A percentile compares a stretch with the other conserved stretches of the same genome.
phyloP scores from a whole-genome alignment of 2,888 invertebrate genomes.

The Drosophila kanekoi region DNA sequence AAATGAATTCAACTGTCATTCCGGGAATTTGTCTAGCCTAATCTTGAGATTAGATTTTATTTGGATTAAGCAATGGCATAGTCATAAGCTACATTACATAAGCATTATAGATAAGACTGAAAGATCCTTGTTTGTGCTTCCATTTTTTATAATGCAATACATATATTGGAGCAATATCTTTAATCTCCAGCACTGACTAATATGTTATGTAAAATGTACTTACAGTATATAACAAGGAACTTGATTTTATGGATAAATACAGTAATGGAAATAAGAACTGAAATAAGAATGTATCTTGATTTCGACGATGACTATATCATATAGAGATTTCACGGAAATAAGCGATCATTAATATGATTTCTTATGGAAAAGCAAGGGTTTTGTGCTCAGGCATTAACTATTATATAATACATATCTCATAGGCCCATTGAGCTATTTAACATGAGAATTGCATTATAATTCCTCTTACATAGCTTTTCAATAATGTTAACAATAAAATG shows the following conservation, averaged over 20 bases:
- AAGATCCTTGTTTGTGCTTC: slow-evolving; percentile 10
- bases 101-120: background rate
- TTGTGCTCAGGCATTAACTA: too few relatives aligned
- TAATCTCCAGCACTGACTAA: background rate
- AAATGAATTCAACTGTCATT: background rate
- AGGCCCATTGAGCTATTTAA: too few relatives aligned
- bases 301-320: too few relatives aligned
- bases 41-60: slow-evolving; percentile 1
- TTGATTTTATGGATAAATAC: background rate
- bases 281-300: too few relatives aligned
- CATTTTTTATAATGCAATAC: background rate
- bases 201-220: background rate
- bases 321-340: too few relatives aligned
- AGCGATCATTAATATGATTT: too few relatives aligned
- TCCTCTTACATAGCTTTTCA: too few relatives aligned
- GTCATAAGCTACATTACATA: background rate
- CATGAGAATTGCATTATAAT: too few relatives aligned
- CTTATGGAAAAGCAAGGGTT: too few relatives aligned
- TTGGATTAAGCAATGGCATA: background rate
- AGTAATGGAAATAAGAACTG: too few relatives aligned
- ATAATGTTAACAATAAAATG: too few relatives aligned
- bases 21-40: background rate
- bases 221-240: background rate
- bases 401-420: too few relatives aligned
- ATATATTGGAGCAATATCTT: background rate